These are phyloP conservation scores for Anas georgica DNA, from an alignment of 2,797 vertebrate genomes.

Conservation along the genomic window DNA sequence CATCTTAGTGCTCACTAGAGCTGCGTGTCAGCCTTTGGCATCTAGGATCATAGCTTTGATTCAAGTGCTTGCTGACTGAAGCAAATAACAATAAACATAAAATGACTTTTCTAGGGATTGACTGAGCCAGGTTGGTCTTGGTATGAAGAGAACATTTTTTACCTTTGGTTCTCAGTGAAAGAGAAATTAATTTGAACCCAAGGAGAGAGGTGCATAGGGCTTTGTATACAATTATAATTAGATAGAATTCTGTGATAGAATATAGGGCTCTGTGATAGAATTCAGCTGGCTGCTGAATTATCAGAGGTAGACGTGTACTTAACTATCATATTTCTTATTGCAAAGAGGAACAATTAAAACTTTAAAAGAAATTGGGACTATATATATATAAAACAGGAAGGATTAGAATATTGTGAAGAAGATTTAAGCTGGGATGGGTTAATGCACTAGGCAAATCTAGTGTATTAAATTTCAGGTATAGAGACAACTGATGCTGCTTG, in stretches of 20 bases:
- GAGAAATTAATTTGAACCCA: background rate
- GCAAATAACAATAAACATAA: background rate
- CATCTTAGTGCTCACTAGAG: background rate
- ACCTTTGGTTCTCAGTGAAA: background rate
- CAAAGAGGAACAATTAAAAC: background rate
- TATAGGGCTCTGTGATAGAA: no score
- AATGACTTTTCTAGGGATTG: background rate
- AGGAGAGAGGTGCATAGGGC: background rate
- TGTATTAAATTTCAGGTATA: background rate
- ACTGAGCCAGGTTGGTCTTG: background rate
- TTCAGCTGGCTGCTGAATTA: background rate
- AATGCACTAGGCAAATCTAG: background rate
- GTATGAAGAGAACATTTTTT: background rate
- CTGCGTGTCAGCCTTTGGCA: background rate
- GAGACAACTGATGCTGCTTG: background rate
- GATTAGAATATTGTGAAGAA: background rate
- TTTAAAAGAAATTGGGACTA: background rate
- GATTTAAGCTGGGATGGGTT: background rate
- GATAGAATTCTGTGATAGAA: no score
- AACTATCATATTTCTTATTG: background rate
- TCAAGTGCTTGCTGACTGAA: background rate
- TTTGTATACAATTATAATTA: no score
- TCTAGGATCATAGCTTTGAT: background rate
- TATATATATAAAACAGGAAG: background rate
- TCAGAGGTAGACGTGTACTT: background rate